phyloP scores from a whole-genome alignment of 2,888 invertebrate genomes.

The Spilarctia lutea region DNA sequence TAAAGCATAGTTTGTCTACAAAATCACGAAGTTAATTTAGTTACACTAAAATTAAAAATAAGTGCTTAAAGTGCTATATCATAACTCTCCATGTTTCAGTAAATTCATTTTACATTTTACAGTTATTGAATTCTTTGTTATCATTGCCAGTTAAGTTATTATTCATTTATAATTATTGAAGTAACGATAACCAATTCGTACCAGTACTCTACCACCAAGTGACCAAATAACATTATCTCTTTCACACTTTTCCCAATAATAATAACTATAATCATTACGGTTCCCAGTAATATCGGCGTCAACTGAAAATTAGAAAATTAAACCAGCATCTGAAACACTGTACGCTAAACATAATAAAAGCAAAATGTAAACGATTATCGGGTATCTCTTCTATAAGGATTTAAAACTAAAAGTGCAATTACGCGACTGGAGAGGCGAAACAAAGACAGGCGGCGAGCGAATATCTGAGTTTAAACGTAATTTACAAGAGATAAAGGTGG shows the following conservation, averaged over 20 bases:
- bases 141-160: not conserved
- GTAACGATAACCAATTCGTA: not conserved
- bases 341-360: not conserved
- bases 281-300: not conserved
- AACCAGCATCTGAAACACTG: not conserved
- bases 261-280: not conserved
- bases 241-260: not conserved
- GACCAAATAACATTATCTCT: not conserved
- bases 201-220: not conserved
- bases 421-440: slow-evolving; percentile 40
- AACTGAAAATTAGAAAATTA: slow-evolving; percentile 2
- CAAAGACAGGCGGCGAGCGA: slow-evolving; percentile 46
- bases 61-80: too few species aligned
- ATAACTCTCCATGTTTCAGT: not conserved
- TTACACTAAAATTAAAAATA: too few species aligned
- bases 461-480: slow-evolving; percentile 63
- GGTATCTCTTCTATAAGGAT: slow-evolving; percentile 36
- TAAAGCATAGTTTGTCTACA: too few species aligned
- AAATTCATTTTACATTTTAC: not conserved
- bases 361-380: slow-evolving; percentile 24
- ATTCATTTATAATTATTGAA: not conserved
- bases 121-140: not conserved
- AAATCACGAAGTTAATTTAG: not conserved
- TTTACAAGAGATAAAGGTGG: slow-evolving; percentile 72
- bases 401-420: slow-evolving; percentile 59